These are phyloP conservation scores for Mamestra configurata DNA, from an alignment of 1,140 invertebrate genomes.

Conservation along the genomic window DNA sequence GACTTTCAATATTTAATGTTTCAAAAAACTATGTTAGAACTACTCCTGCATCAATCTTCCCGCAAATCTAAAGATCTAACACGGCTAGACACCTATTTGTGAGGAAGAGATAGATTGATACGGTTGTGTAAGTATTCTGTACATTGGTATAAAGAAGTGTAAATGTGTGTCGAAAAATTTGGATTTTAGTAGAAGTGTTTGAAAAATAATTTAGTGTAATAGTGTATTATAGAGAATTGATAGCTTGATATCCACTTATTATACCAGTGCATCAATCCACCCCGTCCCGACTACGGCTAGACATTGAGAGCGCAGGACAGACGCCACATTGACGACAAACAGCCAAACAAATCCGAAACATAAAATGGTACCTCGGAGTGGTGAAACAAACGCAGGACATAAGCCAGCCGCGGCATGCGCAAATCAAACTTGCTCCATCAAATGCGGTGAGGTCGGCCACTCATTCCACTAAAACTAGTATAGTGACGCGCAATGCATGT, in stretches of 20 bases:
- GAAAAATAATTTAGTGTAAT: slow-evolving; percentile 21
- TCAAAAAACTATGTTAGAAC: neutral
- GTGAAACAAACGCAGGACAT: slow-evolving; percentile 82
- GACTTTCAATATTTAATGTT: neutral
- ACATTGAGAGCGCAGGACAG: slow-evolving; percentile 79
- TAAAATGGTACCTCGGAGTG: slow-evolving; percentile 81
- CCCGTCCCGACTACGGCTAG: slow-evolving; percentile 69
- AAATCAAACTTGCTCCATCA: slow-evolving; percentile 85
- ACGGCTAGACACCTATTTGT: slow-evolving; percentile 53
- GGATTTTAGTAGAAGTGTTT: neutral
- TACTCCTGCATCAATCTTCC: slow-evolving; percentile 58
- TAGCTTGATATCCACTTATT: slow-evolving; percentile 9
- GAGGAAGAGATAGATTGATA: slow-evolving; percentile 63
- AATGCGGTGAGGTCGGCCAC: slow-evolving; percentile 86
- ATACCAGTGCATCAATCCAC: slow-evolving; percentile 75
- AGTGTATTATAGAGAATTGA: slow-evolving; percentile 29
- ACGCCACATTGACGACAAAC: slow-evolving; percentile 82
- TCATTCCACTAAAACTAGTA: slow-evolving; percentile 86
- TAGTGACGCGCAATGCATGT: slow-evolving; percentile 78
- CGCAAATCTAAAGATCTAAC: slow-evolving; percentile 52
- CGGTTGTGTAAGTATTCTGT: slow-evolving; percentile 48
- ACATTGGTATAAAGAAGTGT: slow-evolving; percentile 50
- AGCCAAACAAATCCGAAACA: slow-evolving; percentile 81
- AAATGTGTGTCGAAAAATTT: slow-evolving; percentile 18
- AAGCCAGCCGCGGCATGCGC: slow-evolving; percentile 85